Conservation (phyloP, 2,888 invertebrate genomes). For the Ophonus ardosiacus region DNA sequence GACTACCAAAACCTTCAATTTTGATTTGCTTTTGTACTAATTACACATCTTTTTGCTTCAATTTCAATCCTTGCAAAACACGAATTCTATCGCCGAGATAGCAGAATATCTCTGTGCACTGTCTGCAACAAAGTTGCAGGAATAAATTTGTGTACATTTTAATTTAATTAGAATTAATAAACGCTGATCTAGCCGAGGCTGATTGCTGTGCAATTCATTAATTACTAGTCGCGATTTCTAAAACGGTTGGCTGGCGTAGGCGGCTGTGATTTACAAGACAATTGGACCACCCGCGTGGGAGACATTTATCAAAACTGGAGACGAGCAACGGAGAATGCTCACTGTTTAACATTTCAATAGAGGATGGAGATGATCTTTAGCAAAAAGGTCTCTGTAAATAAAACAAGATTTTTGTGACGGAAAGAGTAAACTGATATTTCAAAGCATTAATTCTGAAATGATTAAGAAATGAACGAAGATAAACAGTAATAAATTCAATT, state of each 20-base stretch:
- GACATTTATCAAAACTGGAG: conserved; percentile 47
- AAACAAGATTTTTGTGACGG: not conserved
- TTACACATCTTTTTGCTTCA: too few relatives aligned
- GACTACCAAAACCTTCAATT: too few relatives aligned
- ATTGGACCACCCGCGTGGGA: conserved; percentile 52
- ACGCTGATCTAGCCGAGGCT: conserved; percentile 32
- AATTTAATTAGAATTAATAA: conserved; percentile 59
- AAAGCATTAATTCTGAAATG: not conserved
- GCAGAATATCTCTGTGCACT: not conserved
- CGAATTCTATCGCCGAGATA: not conserved
- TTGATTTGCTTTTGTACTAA: too few relatives aligned
- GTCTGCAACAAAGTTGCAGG: conserved; percentile 29
- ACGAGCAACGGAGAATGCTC: not conserved
- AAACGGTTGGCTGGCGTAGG: conserved; percentile 23
- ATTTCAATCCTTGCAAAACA: not conserved
- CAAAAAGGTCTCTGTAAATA: not conserved
- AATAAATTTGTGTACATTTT: conserved; percentile 59
- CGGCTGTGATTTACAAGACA: conserved; percentile 49
- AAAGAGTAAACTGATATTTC: not conserved
- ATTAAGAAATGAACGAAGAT: too few relatives aligned
- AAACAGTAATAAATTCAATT: too few relatives aligned
- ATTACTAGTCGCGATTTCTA: conserved; percentile 42
- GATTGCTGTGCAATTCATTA: conserved; percentile 49
- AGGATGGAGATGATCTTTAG: not conserved
- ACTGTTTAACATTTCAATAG: not conserved